Conservation (phyloP, 2,888 invertebrate genomes). For the Leptinotarsa rubiginosa region DNA sequence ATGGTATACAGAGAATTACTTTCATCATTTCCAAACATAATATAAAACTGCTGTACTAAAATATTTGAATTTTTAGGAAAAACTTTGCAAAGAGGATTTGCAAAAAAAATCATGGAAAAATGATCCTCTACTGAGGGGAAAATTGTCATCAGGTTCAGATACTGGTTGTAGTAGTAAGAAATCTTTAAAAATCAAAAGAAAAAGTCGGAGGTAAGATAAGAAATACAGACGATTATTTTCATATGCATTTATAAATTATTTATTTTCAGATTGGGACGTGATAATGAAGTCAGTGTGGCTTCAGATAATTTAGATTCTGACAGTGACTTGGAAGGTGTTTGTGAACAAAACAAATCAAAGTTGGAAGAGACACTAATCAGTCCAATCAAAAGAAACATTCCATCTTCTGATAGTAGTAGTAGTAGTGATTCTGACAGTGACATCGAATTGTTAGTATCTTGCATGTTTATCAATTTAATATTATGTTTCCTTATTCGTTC, state of each 20-base stretch:
- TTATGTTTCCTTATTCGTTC: too few relatives aligned
- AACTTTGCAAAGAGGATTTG: conserved; percentile 38
- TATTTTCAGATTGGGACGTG: conserved; percentile 36
- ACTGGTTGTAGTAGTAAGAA: conserved; percentile 2
- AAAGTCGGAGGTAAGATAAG: conserved; percentile 20
- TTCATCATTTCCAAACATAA: background rate
- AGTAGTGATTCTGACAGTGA: conserved; percentile 38
- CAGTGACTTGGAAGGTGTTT: conserved; percentile 26
- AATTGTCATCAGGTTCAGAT: conserved; percentile 26
- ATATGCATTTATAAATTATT: background rate
- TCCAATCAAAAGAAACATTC: conserved; percentile 41
- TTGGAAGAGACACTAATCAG: conserved; percentile 31
- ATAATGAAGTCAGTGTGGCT: conserved; percentile 30
- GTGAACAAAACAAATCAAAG: conserved; percentile 31
- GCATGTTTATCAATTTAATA: background rate
- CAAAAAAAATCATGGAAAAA: conserved; percentile 45
- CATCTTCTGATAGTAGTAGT: conserved; percentile 29
- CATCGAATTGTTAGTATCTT: conserved; percentile 52
- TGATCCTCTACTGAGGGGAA: conserved; percentile 43
- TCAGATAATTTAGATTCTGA: conserved; percentile 36
- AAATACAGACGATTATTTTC: background rate
- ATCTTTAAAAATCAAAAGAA: conserved; percentile 27
- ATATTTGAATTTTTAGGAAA: conserved; percentile 26
- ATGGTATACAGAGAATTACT: too few relatives aligned
- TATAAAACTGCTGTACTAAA: background rate